Conservation (phyloP, 2,888 invertebrate species). For the Cosmopolites sordidus region DNA sequence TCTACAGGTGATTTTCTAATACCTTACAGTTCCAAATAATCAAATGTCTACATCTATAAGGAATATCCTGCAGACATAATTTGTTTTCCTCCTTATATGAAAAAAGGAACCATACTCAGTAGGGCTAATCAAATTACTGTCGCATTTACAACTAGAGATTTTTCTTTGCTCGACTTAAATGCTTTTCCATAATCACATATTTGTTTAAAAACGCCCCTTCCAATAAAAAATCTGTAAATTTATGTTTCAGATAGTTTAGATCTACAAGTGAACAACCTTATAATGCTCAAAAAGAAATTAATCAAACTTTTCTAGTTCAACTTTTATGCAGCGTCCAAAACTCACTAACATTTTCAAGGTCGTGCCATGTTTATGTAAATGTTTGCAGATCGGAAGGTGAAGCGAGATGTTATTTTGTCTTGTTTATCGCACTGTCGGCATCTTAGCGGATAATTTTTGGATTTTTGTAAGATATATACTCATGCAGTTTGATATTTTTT, state of each 20-base stretch:
- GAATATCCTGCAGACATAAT: too few relatives aligned
- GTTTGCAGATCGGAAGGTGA: conserved; percentile 1
- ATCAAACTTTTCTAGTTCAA: too few relatives aligned
- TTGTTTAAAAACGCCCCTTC: background rate
- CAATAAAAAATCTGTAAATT: background rate
- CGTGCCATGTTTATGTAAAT: background rate
- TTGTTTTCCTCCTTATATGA: too few relatives aligned
- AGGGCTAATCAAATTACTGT: background rate
- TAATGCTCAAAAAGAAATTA: too few relatives aligned
- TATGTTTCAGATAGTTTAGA: too few relatives aligned
- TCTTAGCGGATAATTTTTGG: background rate
- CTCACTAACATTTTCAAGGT: background rate
- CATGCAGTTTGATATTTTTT: conserved; percentile 37
- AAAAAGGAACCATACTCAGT: background rate
- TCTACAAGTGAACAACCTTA: too few relatives aligned
- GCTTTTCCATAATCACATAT: background rate
- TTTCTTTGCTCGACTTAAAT: background rate
- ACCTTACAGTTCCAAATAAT: too few relatives aligned
- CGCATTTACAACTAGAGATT: background rate
- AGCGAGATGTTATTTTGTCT: background rate
- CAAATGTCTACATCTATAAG: too few relatives aligned
- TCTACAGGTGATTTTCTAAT: too few relatives aligned
- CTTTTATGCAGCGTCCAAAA: too few relatives aligned
- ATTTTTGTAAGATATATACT: conserved; percentile 4
- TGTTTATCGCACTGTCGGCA: background rate